These are phyloP conservation scores for Polydrusus pterygomalis DNA, from an alignment of 2,888 invertebrate species.

Conservation along the genomic window DNA sequence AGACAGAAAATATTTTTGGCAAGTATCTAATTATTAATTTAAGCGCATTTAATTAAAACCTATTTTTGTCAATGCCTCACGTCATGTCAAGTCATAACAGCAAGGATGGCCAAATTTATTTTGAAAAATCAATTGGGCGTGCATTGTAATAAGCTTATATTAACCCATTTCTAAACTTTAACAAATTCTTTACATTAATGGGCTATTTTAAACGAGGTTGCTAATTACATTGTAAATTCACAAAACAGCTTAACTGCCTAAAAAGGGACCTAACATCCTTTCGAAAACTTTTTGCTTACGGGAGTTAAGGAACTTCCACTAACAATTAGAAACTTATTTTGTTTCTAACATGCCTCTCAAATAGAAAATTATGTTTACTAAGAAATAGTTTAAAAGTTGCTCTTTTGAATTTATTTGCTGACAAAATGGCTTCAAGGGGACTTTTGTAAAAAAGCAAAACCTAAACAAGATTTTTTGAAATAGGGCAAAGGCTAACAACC, in stretches of 20 bases:
- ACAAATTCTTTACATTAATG: background rate
- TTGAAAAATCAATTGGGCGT: too few species aligned
- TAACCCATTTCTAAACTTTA: background rate
- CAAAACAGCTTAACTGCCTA: background rate
- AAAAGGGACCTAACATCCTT: background rate
- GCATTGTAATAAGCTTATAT: too few species aligned
- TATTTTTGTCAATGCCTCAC: too few species aligned
- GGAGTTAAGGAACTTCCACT: background rate
- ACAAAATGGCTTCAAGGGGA: background rate
- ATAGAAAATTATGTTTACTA: background rate
- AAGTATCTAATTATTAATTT: too few species aligned
- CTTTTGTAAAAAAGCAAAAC: background rate
- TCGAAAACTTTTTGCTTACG: constrained; percentile 1
- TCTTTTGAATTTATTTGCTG: background rate
- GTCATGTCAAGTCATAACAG: too few species aligned
- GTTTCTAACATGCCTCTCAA: background rate
- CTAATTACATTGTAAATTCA: constrained; percentile 6
- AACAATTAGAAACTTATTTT: constrained; percentile 1
- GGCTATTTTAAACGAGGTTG: background rate
- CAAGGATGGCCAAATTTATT: too few species aligned
- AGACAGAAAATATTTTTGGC: too few species aligned
- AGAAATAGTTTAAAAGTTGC: background rate
- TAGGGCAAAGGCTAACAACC: too few species aligned
- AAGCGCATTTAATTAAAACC: too few species aligned
- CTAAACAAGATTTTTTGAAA: too few species aligned